Evolutionary conservation across 2,888 invertebrate species (phyloP), one percentile per base, ranked within the genome.

Genomic region (Pandemis corylana): DNA sequence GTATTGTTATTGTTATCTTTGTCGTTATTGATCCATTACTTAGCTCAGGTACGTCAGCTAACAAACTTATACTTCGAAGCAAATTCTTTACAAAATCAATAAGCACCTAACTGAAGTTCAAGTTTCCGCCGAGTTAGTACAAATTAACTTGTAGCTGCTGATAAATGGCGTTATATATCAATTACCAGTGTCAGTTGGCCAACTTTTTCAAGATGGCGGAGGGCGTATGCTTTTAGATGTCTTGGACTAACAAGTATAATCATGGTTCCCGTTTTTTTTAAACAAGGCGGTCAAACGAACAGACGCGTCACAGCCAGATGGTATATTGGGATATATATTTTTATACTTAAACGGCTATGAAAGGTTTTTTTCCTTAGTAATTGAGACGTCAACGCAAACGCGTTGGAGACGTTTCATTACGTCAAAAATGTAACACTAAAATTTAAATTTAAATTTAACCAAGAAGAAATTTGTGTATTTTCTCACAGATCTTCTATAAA

Each of bases 151-250:
- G 71, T 56, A 71, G 53, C 59, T 20, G 28, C 67, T 77, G 80
- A 79, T 79, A 77, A 80, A 80, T 79, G 72, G 67, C 69, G 70
- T 75, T 74, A 77, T 80, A 79, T 78, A 80, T 80, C 80, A 80
- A 80, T 80, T 80, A 80, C 78, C 15, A 67, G 73, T 78, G 80
- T 80, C 80, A 78, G 79, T 78, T 78, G 76, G 78, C 15, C 53
- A 62, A 61, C 41, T 72, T 72, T 66, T 72, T 15, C 71, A 71
- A 49, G 61, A 65, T 41, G 44, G 44, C 71, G 63, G 64, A 46
- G 53, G 62, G 59, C 28, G 20, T 15, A 15, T 59, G 62, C 62
- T 62, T 62, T 42, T 42, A 62, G 13, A n/a, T 42, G n/a, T 42
- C 7, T 41, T n/a, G 36, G 13, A 9, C 10, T 36, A 2, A 4